Conservation (phyloP, 1,140 invertebrate species). For the Cotesia chilonis region DNA sequence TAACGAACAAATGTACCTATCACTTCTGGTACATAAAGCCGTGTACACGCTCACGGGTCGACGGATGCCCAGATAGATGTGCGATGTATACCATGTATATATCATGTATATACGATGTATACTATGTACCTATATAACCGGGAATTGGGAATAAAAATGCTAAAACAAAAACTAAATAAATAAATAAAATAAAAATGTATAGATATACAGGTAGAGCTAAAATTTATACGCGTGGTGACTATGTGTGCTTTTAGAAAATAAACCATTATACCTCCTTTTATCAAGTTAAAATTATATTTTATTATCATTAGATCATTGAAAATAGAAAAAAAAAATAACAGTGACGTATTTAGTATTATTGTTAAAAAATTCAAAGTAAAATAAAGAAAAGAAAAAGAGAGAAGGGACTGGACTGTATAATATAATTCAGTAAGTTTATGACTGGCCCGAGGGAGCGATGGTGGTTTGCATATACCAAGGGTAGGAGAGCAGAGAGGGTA, state of each 20-base stretch:
- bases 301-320: too few relatives aligned
- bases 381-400: constrained; percentile 31
- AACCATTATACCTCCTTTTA: too few relatives aligned
- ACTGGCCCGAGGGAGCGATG: constrained; percentile 61
- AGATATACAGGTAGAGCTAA: background rate
- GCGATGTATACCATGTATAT: too few relatives aligned
- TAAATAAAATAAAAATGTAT: background rate
- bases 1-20: constrained; percentile 38
- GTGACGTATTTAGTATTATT: too few relatives aligned
- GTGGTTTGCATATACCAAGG: constrained; percentile 64
- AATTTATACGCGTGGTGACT: background rate
- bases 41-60: constrained; percentile 24
- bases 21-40: constrained; percentile 37
- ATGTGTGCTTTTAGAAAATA: too few relatives aligned
- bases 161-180: constrained; percentile 23
- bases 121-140: background rate
- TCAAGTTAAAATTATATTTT: too few relatives aligned
- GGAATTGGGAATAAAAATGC: background rate
- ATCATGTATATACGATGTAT: background rate
- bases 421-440: constrained; percentile 68
- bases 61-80: constrained; percentile 10
- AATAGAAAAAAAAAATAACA: too few relatives aligned
- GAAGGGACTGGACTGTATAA: constrained; percentile 57
- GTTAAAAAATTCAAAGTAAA: constrained; percentile 17
- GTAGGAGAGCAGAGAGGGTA: constrained; percentile 46